These are phyloP conservation scores for Dermochelys coriacea DNA, from an alignment of 2,797 vertebrate genomes.

Conservation along the genomic window DNA sequence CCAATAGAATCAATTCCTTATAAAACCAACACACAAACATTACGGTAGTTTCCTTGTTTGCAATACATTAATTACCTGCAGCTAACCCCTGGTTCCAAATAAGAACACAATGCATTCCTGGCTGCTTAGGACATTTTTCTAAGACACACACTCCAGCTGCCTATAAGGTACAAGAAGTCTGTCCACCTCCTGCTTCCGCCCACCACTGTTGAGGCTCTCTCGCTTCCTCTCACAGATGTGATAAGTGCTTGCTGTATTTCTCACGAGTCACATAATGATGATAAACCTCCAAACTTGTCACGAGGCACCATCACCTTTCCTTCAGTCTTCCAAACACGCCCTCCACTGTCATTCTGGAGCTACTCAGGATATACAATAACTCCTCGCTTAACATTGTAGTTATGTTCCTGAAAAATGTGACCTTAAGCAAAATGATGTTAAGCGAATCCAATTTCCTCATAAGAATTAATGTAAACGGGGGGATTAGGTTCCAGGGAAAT, in stretches of 20 bases:
- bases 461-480: too few relatives aligned
- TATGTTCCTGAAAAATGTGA: too few relatives aligned
- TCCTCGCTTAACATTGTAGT: too few relatives aligned
- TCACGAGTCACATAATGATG: too few relatives aligned
- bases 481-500: too few relatives aligned
- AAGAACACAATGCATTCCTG: not conserved
- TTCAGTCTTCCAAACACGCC: not conserved
- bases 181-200: not conserved
- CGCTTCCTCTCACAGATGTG: not conserved
- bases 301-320: not conserved
- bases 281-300: accelerated
- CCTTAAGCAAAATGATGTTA: too few relatives aligned
- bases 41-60: not conserved
- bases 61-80: not conserved
- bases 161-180: not conserved
- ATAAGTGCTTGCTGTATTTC: too few relatives aligned
- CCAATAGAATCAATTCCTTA: not conserved
- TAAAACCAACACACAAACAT: not conserved
- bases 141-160: not conserved
- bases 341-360: not conserved
- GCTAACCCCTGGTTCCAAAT: not conserved
- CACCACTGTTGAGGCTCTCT: not conserved
- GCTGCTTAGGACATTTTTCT: not conserved
- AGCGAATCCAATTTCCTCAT: too few relatives aligned
- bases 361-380: not conserved